phyloP scores from a whole-genome alignment of 2,888 invertebrate genomes.

The Lasioglossum malachurum region DNA sequence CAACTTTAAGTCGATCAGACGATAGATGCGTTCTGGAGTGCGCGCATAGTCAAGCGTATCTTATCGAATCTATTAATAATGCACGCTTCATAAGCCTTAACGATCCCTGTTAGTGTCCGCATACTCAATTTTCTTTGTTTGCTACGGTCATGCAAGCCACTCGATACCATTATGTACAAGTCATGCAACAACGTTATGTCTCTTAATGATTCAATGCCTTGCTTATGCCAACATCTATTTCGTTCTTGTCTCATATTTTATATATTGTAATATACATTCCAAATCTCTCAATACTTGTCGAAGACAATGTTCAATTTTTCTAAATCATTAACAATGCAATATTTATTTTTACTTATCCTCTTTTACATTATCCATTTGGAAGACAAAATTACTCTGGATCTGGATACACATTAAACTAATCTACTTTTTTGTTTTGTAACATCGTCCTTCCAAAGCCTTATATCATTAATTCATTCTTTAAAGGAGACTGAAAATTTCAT shows the following conservation, averaged over 20 bases:
- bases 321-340: no score
- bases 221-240: not conserved
- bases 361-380: no score
- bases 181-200: not conserved
- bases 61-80: slow-evolving; percentile 31
- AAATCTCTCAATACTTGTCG: not conserved
- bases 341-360: no score
- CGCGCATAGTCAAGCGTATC: not conserved
- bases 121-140: not conserved
- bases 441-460: no score
- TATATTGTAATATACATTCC: not conserved
- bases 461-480: no score
- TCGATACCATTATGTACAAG: not conserved
- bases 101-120: slow-evolving; percentile 12
- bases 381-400: no score
- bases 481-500: no score
- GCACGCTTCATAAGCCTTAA: slow-evolving; percentile 7
- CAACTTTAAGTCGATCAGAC: slow-evolving; percentile 9
- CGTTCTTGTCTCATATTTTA: not conserved
- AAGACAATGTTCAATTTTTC: no score
- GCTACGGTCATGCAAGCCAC: not conserved
- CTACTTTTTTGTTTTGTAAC: no score
- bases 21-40: slow-evolving; percentile 15
- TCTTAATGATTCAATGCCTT: not conserved
- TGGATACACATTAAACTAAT: no score